phyloP scores from a whole-genome alignment of 1,140 invertebrate species.

The Xylocopa sonorina region DNA sequence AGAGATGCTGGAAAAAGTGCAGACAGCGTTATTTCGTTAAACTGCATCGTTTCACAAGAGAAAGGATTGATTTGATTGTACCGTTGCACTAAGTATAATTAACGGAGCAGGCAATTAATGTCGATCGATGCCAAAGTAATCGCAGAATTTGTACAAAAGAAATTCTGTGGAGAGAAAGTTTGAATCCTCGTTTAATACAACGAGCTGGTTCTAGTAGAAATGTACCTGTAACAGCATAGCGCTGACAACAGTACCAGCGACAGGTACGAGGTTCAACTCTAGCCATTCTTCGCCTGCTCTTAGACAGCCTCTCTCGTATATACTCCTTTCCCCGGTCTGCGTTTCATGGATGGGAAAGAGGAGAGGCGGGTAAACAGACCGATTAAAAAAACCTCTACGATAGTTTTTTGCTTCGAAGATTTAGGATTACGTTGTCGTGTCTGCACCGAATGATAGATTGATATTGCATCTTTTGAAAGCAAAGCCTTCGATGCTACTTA shows the following conservation, averaged over 20 bases:
- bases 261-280: constrained; percentile 93
- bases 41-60: too few relatives aligned
- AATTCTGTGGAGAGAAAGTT: constrained; percentile 36
- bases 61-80: too few relatives aligned
- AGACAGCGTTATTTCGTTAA: too few relatives aligned
- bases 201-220: too few relatives aligned
- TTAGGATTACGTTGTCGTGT: constrained; percentile 36
- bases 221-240: constrained; percentile 92
- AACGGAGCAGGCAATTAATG: background rate
- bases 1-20: too few relatives aligned
- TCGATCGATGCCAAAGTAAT: background rate
- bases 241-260: constrained; percentile 91
- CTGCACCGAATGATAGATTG: too few relatives aligned
- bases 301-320: constrained; percentile 97
- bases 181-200: constrained; percentile 10
- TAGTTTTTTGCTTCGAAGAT: constrained; percentile 6
- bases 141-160: background rate
- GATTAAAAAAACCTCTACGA: constrained; percentile 56
- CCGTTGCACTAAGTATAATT: too few relatives aligned
- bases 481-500: too few relatives aligned
- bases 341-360: constrained; percentile 51
- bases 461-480: too few relatives aligned
- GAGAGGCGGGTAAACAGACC: constrained; percentile 59
- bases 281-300: constrained; percentile 96
- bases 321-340: constrained; percentile 91